Percentiles rank a stretch among this genome's conserved stretches.
Conservation (phyloP, 2,797 vertebrate species). For the Antrozous pallidus region DNA sequence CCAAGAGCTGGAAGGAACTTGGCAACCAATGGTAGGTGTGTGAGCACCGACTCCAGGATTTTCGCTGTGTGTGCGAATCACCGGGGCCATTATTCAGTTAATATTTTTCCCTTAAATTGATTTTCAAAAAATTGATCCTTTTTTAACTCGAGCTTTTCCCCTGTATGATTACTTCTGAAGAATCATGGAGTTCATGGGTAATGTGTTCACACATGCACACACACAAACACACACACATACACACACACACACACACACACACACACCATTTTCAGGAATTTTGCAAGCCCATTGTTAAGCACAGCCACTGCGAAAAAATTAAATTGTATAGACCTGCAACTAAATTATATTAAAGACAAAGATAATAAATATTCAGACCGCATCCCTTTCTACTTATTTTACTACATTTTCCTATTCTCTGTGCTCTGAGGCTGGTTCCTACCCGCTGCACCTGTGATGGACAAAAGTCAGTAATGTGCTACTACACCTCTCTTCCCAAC, state of each 20-base stretch:
- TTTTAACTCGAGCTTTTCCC: not conserved
- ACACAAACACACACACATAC: too few relatives aligned
- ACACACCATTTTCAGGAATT: not conserved
- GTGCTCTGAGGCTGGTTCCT: too few relatives aligned
- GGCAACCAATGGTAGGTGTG: fast-evolving
- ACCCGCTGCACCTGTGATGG: fast-evolving
- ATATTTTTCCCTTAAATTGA: not conserved
- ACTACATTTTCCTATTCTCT: not conserved
- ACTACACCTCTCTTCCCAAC: fast-evolving
- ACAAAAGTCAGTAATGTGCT: fast-evolving
- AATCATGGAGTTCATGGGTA: too few relatives aligned
- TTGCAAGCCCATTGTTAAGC: not conserved
- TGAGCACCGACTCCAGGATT: too few relatives aligned
- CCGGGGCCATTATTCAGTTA: not conserved
- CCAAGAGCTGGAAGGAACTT: not conserved
- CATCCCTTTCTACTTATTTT: not conserved
- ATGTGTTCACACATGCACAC: fast-evolving
- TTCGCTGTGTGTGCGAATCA: not conserved
- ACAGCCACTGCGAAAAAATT: not conserved
- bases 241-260: too few relatives aligned
- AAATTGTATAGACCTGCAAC: not conserved
- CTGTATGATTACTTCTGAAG: not conserved
- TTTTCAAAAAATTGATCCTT: not conserved
- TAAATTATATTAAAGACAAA: not conserved
- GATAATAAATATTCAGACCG: not conserved